Percentiles rank a stretch among this genome's conserved stretches.
Evolutionary conservation across 2,888 invertebrate genomes (phyloP).

Genomic region (Cheilosia vernalis): DNA sequence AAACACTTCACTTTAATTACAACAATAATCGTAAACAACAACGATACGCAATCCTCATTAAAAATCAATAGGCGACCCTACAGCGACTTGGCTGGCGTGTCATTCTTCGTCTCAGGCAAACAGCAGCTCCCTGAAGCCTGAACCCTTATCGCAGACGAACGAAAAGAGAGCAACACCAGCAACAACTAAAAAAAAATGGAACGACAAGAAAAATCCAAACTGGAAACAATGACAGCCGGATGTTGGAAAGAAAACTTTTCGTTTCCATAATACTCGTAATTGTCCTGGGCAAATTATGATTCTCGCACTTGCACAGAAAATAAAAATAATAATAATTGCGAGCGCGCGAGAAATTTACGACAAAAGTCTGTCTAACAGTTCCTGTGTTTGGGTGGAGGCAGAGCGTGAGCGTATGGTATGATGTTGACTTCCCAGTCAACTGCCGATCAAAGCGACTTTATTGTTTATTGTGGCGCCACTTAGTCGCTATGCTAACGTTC

Average conservation of each 20-base stretch:
- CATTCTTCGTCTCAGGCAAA: constrained; percentile 39
- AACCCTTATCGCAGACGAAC: neutral
- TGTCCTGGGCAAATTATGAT: constrained; percentile 73
- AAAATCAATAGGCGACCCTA: constrained; percentile 70
- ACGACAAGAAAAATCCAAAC: constrained; percentile 18
- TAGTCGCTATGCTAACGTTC: constrained; percentile 46
- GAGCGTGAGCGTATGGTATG: neutral
- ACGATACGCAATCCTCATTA: constrained; percentile 69
- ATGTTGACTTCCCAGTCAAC: constrained; percentile 45
- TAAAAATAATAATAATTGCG: constrained; percentile 62
- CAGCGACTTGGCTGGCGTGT: constrained; percentile 56
- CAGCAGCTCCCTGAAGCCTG: neutral
- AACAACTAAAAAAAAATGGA: neutral
- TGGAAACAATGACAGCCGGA: constrained; percentile 57
- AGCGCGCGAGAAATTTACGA: constrained; percentile 70
- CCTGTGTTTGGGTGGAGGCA: neutral
- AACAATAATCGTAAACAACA: constrained; percentile 73
- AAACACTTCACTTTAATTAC: constrained; percentile 72
- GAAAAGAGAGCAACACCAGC: constrained; percentile 3
- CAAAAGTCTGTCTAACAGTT: constrained; percentile 62
- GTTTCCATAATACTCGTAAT: constrained; percentile 53
- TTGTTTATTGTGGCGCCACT: constrained; percentile 70
- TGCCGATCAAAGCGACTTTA: constrained; percentile 70
- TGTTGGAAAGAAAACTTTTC: constrained; percentile 39
- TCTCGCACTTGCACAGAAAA: constrained; percentile 32